Percentiles rank a stretch among this genome's conserved stretches.
Evolutionary conservation across 2,797 vertebrate species (phyloP).

Genomic region (Paratrypauchen microcephalus): DNA sequence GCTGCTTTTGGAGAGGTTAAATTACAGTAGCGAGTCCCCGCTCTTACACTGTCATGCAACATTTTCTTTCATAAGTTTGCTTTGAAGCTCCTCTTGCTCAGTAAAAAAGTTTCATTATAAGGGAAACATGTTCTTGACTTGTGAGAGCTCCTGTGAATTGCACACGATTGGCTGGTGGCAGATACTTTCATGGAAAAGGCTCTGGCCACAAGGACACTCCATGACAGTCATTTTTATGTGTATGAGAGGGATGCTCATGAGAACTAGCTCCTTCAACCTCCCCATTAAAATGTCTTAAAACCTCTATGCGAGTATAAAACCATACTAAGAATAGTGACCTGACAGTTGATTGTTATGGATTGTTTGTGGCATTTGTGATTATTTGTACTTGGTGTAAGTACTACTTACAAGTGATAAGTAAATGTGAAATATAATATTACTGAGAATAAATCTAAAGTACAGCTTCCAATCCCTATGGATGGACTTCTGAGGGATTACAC

Average conservation of each 20-base stretch:
- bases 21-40: slow-evolving; percentile 38
- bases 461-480: no score
- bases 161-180: slow-evolving; percentile 31
- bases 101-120: slow-evolving; percentile 46
- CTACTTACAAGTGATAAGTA: no score
- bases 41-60: slow-evolving; percentile 43
- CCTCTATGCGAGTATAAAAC: not conserved
- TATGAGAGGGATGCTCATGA: slow-evolving; percentile 25
- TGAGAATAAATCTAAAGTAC: no score
- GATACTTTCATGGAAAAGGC: slow-evolving; percentile 32
- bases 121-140: slow-evolving; percentile 50
- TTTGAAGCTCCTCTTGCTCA: slow-evolving; percentile 57
- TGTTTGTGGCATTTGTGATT: no score
- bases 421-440: no score
- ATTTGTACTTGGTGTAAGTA: no score
- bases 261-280: slow-evolving; percentile 27
- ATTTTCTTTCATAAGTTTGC: slow-evolving; percentile 56
- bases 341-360: no score
- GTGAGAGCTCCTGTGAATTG: slow-evolving; percentile 37
- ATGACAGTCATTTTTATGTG: slow-evolving; percentile 27
- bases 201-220: slow-evolving; percentile 37
- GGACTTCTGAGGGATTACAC: no score
- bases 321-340: not conserved
- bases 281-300: slow-evolving; percentile 15
- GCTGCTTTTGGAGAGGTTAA: slow-evolving; percentile 30